phyloP scores from a whole-genome alignment of 2,113 vertebrate species.

The Poecilia latipinna region DNA sequence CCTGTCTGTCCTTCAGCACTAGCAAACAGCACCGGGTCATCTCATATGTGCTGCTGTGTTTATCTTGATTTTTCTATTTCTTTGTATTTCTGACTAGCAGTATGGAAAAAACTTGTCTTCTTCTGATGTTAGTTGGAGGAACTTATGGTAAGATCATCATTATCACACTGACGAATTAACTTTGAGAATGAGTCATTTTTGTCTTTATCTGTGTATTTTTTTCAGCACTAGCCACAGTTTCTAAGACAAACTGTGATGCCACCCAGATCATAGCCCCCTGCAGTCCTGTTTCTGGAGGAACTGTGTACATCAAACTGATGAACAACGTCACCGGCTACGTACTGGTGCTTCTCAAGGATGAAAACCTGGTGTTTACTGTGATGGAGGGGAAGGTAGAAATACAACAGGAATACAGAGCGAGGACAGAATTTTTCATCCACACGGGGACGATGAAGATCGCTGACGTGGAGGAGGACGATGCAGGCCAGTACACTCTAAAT shows the following conservation, averaged over 20 bases:
- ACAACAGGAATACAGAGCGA: not conserved
- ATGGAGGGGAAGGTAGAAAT: conserved; percentile 15
- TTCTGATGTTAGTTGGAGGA: conserved; percentile 35
- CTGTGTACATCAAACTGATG: conserved; percentile 55
- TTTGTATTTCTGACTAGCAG: not conserved
- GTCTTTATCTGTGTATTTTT: not conserved
- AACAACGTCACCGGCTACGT: not conserved
- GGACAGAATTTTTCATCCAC: conserved; percentile 34
- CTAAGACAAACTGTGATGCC: conserved; percentile 36
- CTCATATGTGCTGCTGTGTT: no score
- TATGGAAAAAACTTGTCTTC: conserved; percentile 39
- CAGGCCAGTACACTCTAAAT: conserved; percentile 33
- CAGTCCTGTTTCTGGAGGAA: conserved; percentile 21
- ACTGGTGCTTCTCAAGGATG: conserved; percentile 10
- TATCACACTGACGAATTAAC: not conserved
- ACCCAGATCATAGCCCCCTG: conserved; percentile 7
- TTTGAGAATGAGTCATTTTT: not conserved
- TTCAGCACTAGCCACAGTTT: conserved; percentile 12
- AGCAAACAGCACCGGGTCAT: not conserved
- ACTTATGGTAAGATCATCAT: conserved; percentile 50
- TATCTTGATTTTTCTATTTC: not conserved
- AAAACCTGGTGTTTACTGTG: conserved; percentile 7
- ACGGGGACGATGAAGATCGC: conserved; percentile 57
- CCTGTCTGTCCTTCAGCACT: no score
- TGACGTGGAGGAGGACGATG: conserved; percentile 37